Percentiles rank a stretch among this genome's conserved stretches.
phyloP scores from a whole-genome alignment of 2,888 invertebrate genomes.

The Pollenia griseotomentosa region DNA sequence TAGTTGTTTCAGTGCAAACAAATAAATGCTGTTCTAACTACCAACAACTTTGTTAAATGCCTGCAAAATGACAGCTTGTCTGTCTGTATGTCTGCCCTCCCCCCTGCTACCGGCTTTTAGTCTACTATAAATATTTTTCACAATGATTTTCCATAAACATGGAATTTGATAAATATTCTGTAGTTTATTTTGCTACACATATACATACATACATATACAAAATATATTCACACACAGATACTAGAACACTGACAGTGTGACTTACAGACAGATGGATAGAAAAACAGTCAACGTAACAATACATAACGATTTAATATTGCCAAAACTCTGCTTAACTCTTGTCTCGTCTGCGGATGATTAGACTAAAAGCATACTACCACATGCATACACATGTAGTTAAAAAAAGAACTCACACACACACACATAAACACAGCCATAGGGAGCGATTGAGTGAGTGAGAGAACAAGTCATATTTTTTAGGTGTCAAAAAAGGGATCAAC shows the following conservation, averaged over 20 bases:
- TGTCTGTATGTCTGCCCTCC: conserved; percentile 49
- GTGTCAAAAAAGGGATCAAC: conserved; percentile 73
- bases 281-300: conserved; percentile 9
- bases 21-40: conserved; percentile 42
- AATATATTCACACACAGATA: not conserved
- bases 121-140: conserved; percentile 37
- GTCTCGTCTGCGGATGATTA: conserved; percentile 49
- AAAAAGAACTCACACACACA: not conserved
- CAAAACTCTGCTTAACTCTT: conserved; percentile 43
- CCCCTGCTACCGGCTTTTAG: conserved; percentile 3
- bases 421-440: not conserved
- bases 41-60: conserved; percentile 65
- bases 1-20: not conserved
- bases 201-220: not conserved
- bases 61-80: conserved; percentile 68
- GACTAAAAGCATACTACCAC: conserved; percentile 30
- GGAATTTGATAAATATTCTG: conserved; percentile 71
- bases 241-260: conserved; percentile 19
- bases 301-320: conserved; percentile 63
- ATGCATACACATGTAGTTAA: conserved; percentile 8
- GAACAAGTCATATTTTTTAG: conserved; percentile 47
- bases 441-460: conserved; percentile 18
- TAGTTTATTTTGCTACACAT: conserved; percentile 56
- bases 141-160: conserved; percentile 64
- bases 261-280: not conserved